Conservation (phyloP, 2,888 invertebrate genomes). For the Heteromyza rotundicornis region DNA sequence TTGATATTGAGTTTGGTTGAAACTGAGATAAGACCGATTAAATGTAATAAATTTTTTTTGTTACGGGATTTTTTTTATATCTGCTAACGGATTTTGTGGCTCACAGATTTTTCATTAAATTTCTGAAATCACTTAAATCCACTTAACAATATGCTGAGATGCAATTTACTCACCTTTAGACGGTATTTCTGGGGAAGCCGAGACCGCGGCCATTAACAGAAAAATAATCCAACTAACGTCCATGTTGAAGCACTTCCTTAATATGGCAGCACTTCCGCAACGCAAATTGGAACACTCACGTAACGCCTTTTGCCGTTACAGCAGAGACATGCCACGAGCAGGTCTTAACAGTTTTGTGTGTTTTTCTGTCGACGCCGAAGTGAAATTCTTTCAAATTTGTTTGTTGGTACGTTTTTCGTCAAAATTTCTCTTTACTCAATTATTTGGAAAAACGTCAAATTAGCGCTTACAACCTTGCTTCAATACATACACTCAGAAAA, state of each 20-base stretch:
- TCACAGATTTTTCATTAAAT: too few species aligned
- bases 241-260: conserved; percentile 31
- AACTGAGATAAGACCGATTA: too few species aligned
- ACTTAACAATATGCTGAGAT: too few species aligned
- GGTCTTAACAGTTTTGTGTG: neutral
- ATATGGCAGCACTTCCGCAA: neutral
- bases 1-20: too few species aligned
- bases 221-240: conserved; percentile 45
- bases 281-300: neutral
- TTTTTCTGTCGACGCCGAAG: too few species aligned
- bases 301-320: neutral
- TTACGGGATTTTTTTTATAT: too few species aligned
- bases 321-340: neutral
- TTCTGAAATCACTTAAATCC: too few species aligned
- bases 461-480: neutral
- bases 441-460: neutral
- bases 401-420: neutral
- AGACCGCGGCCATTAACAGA: conserved; percentile 46
- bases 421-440: conserved; percentile 5
- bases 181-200: conserved; percentile 55
- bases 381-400: neutral
- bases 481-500: neutral
- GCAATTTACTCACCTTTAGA: conserved; percentile 59
- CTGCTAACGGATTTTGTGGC: too few species aligned
- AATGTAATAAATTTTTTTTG: too few species aligned